Conservation (phyloP, 37 sponge, comb jelly and placozoan genomes). For the Geodia barretti region DNA sequence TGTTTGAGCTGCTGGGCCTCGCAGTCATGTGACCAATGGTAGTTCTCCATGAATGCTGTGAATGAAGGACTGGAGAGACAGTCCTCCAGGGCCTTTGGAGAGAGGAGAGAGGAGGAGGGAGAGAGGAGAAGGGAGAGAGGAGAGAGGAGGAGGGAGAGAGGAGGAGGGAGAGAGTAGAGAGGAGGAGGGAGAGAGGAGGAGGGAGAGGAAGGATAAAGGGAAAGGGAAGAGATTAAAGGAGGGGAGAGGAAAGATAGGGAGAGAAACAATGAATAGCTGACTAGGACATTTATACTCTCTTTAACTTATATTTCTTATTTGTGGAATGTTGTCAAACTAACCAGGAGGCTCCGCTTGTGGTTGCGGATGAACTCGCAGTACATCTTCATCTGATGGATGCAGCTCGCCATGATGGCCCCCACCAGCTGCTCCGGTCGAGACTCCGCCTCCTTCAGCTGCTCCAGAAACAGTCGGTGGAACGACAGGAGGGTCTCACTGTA, state of each 20-base stretch:
- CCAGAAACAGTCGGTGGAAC: conserved; percentile 39
- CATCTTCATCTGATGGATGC: conserved; percentile 35
- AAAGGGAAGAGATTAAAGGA: background rate
- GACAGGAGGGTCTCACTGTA: conserved; percentile 55
- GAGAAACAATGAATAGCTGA: background rate
- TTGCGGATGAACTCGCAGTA: conserved; percentile 52
- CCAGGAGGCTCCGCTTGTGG: conserved; percentile 25
- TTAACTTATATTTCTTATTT: background rate
- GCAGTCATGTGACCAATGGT: conserved; percentile 54
- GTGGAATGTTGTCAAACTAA: background rate
- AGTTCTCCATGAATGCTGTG: conserved; percentile 49
- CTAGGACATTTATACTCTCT: background rate
- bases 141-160: no score
- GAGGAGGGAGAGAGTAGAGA: no score
- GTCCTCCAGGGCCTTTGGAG: conserved; percentile 32
- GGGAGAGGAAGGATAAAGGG: background rate
- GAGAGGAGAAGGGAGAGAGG: no score
- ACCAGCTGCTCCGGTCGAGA: conserved; percentile 11
- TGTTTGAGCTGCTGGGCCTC: conserved; percentile 50
- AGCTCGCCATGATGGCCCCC: conserved; percentile 15
- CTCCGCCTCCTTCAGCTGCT: background rate
- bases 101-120: no score
- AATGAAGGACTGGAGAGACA: conserved; percentile 43
- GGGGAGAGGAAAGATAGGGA: background rate
- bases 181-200: no score